These are phyloP conservation scores for Megaceryle alcyon DNA, from an alignment of 2,797 vertebrate species.

Conservation along the genomic window DNA sequence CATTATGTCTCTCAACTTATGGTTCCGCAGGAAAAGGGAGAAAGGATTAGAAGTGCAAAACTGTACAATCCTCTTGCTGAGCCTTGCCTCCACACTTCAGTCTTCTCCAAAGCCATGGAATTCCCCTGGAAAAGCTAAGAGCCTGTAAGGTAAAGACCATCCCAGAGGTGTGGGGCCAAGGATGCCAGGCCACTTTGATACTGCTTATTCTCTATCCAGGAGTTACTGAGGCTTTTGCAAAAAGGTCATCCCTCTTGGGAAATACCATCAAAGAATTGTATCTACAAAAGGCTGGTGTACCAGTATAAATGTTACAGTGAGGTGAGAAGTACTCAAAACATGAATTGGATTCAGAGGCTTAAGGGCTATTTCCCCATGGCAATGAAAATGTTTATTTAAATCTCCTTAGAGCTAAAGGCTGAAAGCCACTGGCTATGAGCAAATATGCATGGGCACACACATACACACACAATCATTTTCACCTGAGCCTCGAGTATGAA, in stretches of 20 bases:
- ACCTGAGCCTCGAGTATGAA: background rate
- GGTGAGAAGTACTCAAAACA: background rate
- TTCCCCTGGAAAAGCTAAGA: background rate
- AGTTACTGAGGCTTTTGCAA: background rate
- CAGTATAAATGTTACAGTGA: background rate
- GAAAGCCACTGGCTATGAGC: background rate
- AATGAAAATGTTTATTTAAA: conserved; percentile 19
- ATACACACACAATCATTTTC: background rate
- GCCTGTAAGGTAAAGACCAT: background rate
- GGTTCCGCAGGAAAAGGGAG: background rate
- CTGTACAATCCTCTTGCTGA: background rate
- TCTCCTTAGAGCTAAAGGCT: background rate
- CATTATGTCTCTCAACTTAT: background rate
- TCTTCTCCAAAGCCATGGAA: background rate
- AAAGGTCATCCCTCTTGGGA: background rate
- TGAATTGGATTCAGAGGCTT: background rate
- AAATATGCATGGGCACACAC: background rate
- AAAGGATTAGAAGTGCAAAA: background rate
- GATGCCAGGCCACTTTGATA: background rate
- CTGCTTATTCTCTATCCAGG: background rate
- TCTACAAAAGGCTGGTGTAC: background rate
- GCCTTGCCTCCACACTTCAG: background rate
- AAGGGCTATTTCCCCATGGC: background rate
- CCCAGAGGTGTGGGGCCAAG: background rate
- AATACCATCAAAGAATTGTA: background rate